phyloP scores from a whole-genome alignment of 1,140 invertebrate species.

The Aphelenchoides fujianensis region DNA sequence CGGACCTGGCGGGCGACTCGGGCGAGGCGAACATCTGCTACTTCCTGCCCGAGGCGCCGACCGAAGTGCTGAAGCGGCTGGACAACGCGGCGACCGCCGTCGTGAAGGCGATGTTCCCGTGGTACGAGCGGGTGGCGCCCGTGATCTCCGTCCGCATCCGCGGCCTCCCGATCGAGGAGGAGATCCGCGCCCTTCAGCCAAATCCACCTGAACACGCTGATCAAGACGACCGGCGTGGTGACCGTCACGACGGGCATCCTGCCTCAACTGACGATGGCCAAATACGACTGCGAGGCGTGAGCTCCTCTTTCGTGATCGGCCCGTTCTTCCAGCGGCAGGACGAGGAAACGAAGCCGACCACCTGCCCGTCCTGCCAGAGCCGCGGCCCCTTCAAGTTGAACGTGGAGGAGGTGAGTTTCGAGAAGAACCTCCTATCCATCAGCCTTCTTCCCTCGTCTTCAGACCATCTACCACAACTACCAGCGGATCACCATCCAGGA shows the following conservation, averaged over 20 bases:
- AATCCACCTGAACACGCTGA: slow-evolving; percentile 86
- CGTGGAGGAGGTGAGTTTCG: slow-evolving; percentile 71
- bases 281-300: slow-evolving; percentile 96
- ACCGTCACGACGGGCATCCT: slow-evolving; percentile 90
- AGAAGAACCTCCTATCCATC: slow-evolving; percentile 20
- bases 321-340: slow-evolving; percentile 91
- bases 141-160: slow-evolving; percentile 83
- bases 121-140: slow-evolving; percentile 85
- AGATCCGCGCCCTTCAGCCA: slow-evolving; percentile 89
- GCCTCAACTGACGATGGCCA: slow-evolving; percentile 89
- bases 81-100: slow-evolving; percentile 77
- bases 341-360: slow-evolving; percentile 86
- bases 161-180: slow-evolving; percentile 90
- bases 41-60: slow-evolving; percentile 92
- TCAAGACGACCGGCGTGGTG: slow-evolving; percentile 89
- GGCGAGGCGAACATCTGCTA: slow-evolving; percentile 85
- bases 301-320: slow-evolving; percentile 85
- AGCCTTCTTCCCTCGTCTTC: slow-evolving; percentile 64
- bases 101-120: slow-evolving; percentile 88
- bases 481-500: slow-evolving; percentile 97
- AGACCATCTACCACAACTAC: slow-evolving; percentile 97
- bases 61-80: slow-evolving; percentile 69
- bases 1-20: slow-evolving; percentile 76
- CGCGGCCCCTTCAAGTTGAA: slow-evolving; percentile 80
- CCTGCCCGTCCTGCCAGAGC: slow-evolving; percentile 96